Conservation (phyloP, 2,113 vertebrate species). For the Psilopogon haemacephalus region DNA sequence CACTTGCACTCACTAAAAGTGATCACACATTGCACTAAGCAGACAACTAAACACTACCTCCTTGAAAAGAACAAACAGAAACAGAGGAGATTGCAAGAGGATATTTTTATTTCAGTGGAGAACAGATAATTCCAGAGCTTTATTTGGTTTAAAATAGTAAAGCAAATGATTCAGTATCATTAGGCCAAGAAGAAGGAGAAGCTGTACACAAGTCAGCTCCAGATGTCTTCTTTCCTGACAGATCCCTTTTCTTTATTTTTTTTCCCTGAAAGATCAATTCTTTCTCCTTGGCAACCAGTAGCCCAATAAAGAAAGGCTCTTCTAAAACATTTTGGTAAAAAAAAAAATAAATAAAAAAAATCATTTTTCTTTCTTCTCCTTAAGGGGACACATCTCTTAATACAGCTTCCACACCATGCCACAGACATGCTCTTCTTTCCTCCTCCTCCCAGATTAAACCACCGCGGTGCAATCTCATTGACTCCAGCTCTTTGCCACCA, state of each 20-base stretch:
- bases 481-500: constrained; percentile 9
- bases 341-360: too few species aligned
- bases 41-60: not conserved
- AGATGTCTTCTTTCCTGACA: constrained; percentile 39
- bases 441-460: constrained; percentile 29
- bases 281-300: constrained; percentile 53
- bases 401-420: not conserved
- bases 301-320: not conserved
- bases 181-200: not conserved
- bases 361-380: constrained; percentile 37
- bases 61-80: not conserved
- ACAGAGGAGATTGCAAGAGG: not conserved
- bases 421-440: not conserved
- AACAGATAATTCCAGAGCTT: not conserved
- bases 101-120: not conserved
- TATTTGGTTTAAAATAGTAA: not conserved
- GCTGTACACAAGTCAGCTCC: constrained; percentile 3
- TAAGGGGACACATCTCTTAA: not conserved
- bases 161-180: constrained; percentile 22
- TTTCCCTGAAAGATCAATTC: not conserved
- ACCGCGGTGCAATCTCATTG: not conserved
- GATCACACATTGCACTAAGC: not conserved
- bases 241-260: not conserved
- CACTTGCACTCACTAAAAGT: too few species aligned
- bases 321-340: constrained; percentile 28